A percentile compares a stretch with the other conserved stretches of the same genome.
Evolutionary conservation across 1,140 invertebrate species (phyloP).

Genomic region (Elysia chlorotica): DNA sequence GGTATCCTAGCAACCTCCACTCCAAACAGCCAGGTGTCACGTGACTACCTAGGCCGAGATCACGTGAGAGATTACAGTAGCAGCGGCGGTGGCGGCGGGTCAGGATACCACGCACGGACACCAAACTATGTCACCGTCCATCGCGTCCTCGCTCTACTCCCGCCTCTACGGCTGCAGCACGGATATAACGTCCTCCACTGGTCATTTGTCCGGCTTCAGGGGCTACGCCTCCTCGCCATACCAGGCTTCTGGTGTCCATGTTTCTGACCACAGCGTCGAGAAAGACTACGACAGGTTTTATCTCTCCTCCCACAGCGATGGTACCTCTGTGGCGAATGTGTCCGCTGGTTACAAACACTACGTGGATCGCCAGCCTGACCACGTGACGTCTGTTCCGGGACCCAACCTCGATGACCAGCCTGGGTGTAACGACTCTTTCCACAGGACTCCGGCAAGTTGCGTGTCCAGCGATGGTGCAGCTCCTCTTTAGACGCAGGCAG

Average conservation of each 20-base stretch:
- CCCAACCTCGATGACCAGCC: too few species aligned
- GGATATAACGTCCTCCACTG: neutral
- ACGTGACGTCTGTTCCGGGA: neutral
- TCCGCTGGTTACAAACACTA: neutral
- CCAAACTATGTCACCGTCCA: neutral
- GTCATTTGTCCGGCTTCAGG: conserved; percentile 9
- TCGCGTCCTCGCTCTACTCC: conserved; percentile 4
- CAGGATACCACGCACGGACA: neutral
- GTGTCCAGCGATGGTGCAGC: neutral
- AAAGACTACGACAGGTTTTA: conserved; percentile 6
- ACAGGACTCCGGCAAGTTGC: neutral
- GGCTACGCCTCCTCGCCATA: neutral
- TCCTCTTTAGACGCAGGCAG: neutral
- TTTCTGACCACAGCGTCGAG: neutral
- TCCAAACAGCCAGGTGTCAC: neutral
- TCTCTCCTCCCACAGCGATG: neutral
- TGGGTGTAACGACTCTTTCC: neutral
- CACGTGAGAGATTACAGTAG: neutral
- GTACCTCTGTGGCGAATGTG: neutral
- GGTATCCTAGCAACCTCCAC: neutral
- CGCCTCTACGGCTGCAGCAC: neutral
- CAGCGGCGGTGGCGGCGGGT: neutral
- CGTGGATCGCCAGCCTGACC: neutral
- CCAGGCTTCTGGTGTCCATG: neutral
- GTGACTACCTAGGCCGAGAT: neutral